Percentiles rank a stretch among this genome's conserved stretches.
Evolutionary conservation across 2,113 vertebrate species (phyloP).

Genomic region (Chinchilla lanigera): DNA sequence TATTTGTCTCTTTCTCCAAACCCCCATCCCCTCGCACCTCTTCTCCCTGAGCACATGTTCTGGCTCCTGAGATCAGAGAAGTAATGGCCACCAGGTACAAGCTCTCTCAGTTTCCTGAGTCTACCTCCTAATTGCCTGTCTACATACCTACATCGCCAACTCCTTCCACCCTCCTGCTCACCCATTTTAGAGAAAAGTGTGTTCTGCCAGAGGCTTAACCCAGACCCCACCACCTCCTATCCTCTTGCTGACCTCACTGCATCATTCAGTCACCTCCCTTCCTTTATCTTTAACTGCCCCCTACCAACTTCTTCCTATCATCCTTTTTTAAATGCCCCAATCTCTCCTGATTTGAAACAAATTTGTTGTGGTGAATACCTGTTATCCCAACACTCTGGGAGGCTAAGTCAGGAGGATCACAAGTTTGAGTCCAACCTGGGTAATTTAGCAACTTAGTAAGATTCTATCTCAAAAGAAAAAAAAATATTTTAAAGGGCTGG

Average conservation of each 20-base stretch:
- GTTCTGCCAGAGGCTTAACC: neutral
- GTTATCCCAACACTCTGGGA: neutral
- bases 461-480: neutral
- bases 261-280: neutral
- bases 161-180: neutral
- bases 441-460: neutral
- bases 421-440: neutral
- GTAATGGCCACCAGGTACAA: neutral
- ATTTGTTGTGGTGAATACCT: neutral
- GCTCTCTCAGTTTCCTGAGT: neutral
- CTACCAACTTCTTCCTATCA: neutral
- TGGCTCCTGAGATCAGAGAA: neutral
- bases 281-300: neutral
- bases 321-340: neutral
- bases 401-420: neutral
- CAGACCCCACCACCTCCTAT: neutral
- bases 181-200: neutral
- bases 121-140: neutral
- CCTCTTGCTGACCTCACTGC: neutral
- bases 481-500: neutral
- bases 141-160: neutral
- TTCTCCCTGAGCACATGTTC: neutral
- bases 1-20: neutral
- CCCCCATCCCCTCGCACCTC: neutral
- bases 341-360: constrained; percentile 15